phyloP scores from a whole-genome alignment of 2,113 vertebrate species.

The Acrocephalus arundinaceus region DNA sequence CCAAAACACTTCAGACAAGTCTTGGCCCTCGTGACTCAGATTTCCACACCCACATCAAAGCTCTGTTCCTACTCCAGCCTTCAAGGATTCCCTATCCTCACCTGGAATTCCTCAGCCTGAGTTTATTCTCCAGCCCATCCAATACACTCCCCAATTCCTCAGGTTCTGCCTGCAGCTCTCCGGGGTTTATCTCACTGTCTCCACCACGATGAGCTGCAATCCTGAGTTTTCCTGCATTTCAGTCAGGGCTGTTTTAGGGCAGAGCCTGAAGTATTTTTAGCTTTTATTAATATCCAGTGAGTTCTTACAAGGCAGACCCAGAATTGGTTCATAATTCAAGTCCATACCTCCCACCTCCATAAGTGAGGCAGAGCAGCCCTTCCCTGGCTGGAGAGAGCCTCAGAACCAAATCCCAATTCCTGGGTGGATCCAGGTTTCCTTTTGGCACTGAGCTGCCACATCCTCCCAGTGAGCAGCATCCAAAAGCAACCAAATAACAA shows the following conservation, averaged over 20 bases:
- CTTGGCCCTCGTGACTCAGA: not conserved
- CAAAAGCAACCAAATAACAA: not conserved
- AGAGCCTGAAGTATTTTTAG: not conserved
- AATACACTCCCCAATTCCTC: accelerated
- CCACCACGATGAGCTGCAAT: not conserved
- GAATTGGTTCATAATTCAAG: not conserved
- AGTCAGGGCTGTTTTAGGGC: not conserved
- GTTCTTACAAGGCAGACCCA: not conserved
- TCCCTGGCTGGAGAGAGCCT: not conserved
- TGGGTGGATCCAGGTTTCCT: not conserved
- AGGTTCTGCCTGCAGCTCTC: not conserved
- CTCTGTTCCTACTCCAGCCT: not conserved
- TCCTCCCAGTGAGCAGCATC: not conserved
- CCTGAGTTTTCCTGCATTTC: not conserved
- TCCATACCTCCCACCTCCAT: not conserved
- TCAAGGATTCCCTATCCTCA: not conserved
- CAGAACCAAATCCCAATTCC: not conserved
- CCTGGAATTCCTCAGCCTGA: not conserved
- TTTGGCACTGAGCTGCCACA: not conserved
- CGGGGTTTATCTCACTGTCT: not conserved
- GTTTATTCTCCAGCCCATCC: not conserved
- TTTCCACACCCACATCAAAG: not conserved
- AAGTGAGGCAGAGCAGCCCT: slow-evolving; percentile 9
- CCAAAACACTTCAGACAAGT: not conserved
- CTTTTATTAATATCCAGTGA: slow-evolving; percentile 11